A percentile compares a stretch with the other conserved stretches of the same genome.
Evolutionary conservation across 2,888 invertebrate genomes (phyloP).

Genomic region (Branchipolynoe longqiensis): DNA sequence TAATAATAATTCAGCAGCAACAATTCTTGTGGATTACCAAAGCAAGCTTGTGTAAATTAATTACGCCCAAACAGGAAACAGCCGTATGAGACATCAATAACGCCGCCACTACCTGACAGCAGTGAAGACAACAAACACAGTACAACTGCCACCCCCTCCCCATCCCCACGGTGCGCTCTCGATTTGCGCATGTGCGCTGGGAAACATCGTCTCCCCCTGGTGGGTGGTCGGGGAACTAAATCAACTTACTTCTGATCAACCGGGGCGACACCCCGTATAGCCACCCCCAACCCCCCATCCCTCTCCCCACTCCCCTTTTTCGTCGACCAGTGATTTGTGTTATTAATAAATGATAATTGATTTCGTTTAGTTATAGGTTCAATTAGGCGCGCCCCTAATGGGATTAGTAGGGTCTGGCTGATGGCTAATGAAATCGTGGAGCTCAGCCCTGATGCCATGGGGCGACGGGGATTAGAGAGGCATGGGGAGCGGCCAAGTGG

Average conservation of each 20-base stretch:
- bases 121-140: too few relatives aligned
- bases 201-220: background rate
- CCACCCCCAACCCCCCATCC: background rate
- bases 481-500: background rate
- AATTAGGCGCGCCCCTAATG: conserved; percentile 46
- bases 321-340: conserved; percentile 54
- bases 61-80: too few relatives aligned
- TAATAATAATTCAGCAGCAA: too few relatives aligned
- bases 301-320: background rate
- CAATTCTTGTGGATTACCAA: too few relatives aligned
- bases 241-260: conserved; percentile 40
- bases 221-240: conserved; percentile 9
- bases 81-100: too few relatives aligned
- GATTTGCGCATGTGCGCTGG: background rate
- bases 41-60: too few relatives aligned
- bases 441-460: conserved; percentile 24
- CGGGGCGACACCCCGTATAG: background rate
- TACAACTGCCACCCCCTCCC: too few relatives aligned
- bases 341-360: conserved; percentile 60
- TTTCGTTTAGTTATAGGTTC: conserved; percentile 58
- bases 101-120: too few relatives aligned
- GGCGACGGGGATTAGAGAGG: conserved; percentile 22
- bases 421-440: conserved; percentile 51
- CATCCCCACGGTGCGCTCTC: background rate
- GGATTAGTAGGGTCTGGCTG: conserved; percentile 15